phyloP scores from a whole-genome alignment of 2,113 vertebrate species.

The Apistogramma diplotaenia region DNA sequence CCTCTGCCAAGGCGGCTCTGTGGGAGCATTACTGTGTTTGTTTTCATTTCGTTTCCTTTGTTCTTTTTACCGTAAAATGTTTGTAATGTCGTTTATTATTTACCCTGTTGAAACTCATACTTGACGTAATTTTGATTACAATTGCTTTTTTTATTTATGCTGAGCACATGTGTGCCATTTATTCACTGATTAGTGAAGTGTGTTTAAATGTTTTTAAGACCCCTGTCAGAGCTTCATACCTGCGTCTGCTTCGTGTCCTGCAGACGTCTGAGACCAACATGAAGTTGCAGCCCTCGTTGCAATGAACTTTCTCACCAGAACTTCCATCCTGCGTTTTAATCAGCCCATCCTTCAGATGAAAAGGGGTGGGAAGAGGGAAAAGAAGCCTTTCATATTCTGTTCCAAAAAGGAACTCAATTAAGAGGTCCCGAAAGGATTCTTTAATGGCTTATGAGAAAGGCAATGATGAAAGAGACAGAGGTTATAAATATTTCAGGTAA shows the following conservation, averaged over 20 bases:
- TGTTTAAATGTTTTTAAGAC: too few species aligned
- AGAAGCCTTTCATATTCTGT: constrained; percentile 72
- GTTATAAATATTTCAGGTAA: constrained; percentile 81
- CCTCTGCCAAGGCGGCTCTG: too few species aligned
- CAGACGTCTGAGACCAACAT: constrained; percentile 47
- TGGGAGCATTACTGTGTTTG: too few species aligned
- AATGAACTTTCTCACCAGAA: constrained; percentile 54
- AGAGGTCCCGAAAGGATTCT: constrained; percentile 67
- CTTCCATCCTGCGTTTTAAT: constrained; percentile 65
- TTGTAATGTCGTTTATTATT: too few species aligned
- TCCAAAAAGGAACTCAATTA: constrained; percentile 77
- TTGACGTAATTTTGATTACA: too few species aligned
- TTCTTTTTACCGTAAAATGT: too few species aligned
- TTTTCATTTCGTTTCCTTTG: too few species aligned
- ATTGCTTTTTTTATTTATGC: too few species aligned
- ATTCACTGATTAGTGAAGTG: too few species aligned
- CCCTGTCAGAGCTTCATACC: constrained; percentile 27
- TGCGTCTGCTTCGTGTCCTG: constrained; percentile 38
- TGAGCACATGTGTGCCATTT: too few species aligned
- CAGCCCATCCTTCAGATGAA: constrained; percentile 66
- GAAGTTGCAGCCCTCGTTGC: constrained; percentile 55
- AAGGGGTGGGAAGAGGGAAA: constrained; percentile 48
- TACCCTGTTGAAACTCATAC: too few species aligned
- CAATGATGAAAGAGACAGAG: constrained; percentile 72
- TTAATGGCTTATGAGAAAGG: constrained; percentile 72